These are phyloP conservation scores for Melanogrammus aeglefinus DNA, from an alignment of 2,797 vertebrate species.

Conservation along the genomic window DNA sequence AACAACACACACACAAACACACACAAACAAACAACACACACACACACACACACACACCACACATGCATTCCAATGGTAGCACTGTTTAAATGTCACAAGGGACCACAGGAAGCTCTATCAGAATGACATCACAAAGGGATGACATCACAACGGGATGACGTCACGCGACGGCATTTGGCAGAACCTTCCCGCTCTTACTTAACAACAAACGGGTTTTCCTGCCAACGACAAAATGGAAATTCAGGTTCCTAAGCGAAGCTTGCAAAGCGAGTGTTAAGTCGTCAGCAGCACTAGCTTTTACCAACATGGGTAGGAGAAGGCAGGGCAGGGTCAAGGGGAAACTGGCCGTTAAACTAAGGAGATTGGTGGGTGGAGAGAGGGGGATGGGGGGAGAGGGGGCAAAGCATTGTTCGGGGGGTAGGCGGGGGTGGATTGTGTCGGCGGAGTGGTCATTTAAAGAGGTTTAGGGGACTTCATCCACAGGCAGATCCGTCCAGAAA, in stretches of 20 bases:
- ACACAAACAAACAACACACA: conserved; percentile 1
- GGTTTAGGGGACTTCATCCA: conserved; percentile 50
- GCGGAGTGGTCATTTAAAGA: conserved; percentile 44
- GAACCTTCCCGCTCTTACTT: no score
- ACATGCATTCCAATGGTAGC: no score
- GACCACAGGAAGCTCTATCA: background rate
- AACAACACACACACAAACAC: no score
- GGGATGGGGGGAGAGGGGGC: background rate
- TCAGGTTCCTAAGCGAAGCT: no score
- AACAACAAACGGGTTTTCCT: no score
- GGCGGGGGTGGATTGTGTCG: conserved; percentile 34
- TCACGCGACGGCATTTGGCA: no score
- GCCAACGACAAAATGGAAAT: no score
- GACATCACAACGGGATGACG: no score
- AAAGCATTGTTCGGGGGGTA: conserved; percentile 34
- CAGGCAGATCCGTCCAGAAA: conserved; percentile 20
- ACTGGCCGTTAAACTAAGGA: conserved; percentile 30
- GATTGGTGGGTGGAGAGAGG: conserved; percentile 20
- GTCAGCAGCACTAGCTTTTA: conserved; percentile 11
- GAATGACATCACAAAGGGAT: no score
- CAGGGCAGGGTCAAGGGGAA: conserved; percentile 20
- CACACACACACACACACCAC: background rate
- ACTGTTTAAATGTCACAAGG: background rate
- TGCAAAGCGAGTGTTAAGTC: no score
- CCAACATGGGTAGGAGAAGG: conserved; percentile 11